A percentile compares a stretch with the other conserved stretches of the same genome.
phyloP scores from a whole-genome alignment of 2,113 vertebrate species.

The Candoia aspera region DNA sequence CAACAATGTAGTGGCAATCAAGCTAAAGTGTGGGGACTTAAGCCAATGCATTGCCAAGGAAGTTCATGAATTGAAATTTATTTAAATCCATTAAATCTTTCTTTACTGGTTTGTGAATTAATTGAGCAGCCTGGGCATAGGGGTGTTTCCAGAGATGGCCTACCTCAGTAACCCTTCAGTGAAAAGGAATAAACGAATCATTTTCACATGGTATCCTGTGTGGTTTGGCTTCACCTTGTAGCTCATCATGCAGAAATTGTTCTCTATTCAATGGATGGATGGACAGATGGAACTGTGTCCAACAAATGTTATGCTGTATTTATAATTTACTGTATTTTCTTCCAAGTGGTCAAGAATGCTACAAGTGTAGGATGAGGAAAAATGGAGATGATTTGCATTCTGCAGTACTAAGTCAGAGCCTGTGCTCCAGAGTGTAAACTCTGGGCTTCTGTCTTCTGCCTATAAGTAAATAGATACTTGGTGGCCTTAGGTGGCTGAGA shows the following conservation, averaged over 20 bases:
- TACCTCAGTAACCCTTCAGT: not conserved
- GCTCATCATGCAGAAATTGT: not conserved
- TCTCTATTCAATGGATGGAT: not conserved
- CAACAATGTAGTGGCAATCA: not conserved
- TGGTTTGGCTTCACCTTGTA: not conserved
- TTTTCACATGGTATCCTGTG: not conserved
- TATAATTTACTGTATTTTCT: not conserved
- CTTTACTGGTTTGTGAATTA: constrained; percentile 21
- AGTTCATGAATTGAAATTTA: constrained; percentile 28
- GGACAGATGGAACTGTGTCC: not conserved
- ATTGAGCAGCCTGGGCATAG: not conserved
- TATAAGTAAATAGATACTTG: not conserved
- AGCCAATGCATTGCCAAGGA: not conserved
- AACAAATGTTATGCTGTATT: not conserved
- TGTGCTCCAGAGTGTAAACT: not conserved
- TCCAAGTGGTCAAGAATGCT: not conserved
- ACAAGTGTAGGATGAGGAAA: not conserved
- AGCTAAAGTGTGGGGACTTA: not conserved
- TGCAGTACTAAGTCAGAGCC: not conserved
- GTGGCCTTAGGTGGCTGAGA: not conserved
- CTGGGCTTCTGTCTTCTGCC: not conserved
- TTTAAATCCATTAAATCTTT: constrained; percentile 17
- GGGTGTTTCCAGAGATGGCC: not conserved
- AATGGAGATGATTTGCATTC: not conserved
- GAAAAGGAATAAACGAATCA: constrained; percentile 4